Conservation (phyloP, 2,113 vertebrate species). For the Anser brachyrhynchus region DNA sequence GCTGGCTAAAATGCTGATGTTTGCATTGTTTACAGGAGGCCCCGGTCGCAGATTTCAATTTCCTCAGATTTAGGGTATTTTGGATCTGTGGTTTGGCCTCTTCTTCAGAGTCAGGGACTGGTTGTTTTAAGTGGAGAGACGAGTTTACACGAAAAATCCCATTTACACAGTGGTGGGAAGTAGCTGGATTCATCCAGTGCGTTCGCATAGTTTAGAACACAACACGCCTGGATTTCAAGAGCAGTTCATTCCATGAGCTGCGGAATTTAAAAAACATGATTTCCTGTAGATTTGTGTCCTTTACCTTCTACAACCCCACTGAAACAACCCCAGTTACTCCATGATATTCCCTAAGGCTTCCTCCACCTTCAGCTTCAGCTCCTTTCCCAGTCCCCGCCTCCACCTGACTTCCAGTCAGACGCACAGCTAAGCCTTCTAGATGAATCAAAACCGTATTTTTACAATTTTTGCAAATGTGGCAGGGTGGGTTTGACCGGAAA, state of each 20-base stretch:
- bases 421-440: not conserved
- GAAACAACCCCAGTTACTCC: not conserved
- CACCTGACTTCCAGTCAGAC: not conserved
- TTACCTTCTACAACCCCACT: not conserved
- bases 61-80: conserved; percentile 4
- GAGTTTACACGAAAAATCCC: not conserved
- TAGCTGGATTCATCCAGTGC: not conserved
- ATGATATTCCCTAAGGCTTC: not conserved
- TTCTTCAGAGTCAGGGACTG: not conserved
- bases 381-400: not conserved
- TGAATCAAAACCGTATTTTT: not conserved
- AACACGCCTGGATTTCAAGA: not conserved
- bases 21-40: not conserved
- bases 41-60: not conserved
- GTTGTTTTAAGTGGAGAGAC: not conserved
- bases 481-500: not conserved
- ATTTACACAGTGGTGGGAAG: not conserved
- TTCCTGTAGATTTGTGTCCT: not conserved
- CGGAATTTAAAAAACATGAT: not conserved
- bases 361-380: not conserved
- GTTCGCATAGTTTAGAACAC: not conserved
- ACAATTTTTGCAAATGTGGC: not conserved
- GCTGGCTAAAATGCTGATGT: conserved; percentile 32
- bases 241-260: not conserved
- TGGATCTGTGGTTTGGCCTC: conserved; percentile 6